Base-by-base conservation (phyloP, 2,888 invertebrate genomes). In the Galerucella pusilla region DNA sequence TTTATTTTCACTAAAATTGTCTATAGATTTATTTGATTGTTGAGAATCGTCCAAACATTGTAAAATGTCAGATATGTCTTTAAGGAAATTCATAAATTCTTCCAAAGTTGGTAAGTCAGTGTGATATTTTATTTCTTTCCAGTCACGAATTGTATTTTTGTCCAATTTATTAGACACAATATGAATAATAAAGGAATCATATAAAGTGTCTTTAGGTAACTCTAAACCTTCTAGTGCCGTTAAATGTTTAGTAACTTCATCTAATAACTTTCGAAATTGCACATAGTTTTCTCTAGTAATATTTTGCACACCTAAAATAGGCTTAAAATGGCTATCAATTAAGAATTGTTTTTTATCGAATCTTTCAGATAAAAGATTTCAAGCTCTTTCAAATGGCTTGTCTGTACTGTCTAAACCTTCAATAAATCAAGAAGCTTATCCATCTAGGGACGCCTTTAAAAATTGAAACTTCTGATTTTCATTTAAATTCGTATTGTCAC, bases 301-400 rank as follows among this genome's bases (percentile, higher is more conserved):
- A 46, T 46, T 46, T 46, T 46, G 46, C 67, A 46, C 2, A 7
- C 46, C 46, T 46, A 67, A 49, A 20, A 74, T 12, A 67, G 65
- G 28, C 12, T 75, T 71, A 65, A 57, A 73, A 66, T 52, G 72
- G 67, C 45, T 68, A 52, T 75, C 69, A 11, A 76, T 42, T 35
- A 75, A 61, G 64, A 66, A 75, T 77, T 68, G 66, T 67, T 64
- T 73, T 71, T 75, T 78, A 60, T 76, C 73, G 45, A 78, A 75
- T 45, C 64, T 71, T 64, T 75, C 75, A 60, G 66, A 75, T 28
- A 75, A 67, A n/a, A 71, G n/a, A 12, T 45, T 35, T 71, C 75
- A 75, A 35, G 75, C 71, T 45, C 64, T 64, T 54, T 46, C 46
- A 46, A 46, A 46, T 10, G 46, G 46, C 46, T 46, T 46, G 11